These are phyloP conservation scores for Triops longicaudatus DNA, from an alignment of 1,140 invertebrate species.

Conservation along the genomic window DNA sequence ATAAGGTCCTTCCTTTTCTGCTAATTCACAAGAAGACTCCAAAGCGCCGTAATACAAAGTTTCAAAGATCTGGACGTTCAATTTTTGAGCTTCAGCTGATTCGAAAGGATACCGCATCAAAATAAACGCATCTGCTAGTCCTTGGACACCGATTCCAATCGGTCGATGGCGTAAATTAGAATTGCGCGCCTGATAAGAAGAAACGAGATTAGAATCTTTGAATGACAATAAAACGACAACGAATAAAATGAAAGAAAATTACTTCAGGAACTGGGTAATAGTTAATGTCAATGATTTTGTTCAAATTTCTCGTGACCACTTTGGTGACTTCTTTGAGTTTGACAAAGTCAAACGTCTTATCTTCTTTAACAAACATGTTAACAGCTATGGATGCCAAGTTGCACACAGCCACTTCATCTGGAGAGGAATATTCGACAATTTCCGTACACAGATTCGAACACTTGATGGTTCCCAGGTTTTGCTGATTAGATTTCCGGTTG, in stretches of 20 bases:
- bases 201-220: constrained; percentile 16
- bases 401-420: constrained; percentile 94
- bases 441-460: constrained; percentile 98
- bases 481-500: constrained; percentile 95
- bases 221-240: not conserved
- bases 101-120: constrained; percentile 90
- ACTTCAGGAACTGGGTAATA: constrained; percentile 91
- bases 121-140: constrained; percentile 92
- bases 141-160: constrained; percentile 93
- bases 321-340: constrained; percentile 83
- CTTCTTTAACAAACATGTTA: constrained; percentile 82
- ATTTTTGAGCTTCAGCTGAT: constrained; percentile 66
- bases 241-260: constrained; percentile 31
- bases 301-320: constrained; percentile 83
- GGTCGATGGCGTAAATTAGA: constrained; percentile 92
- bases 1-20: constrained; percentile 76
- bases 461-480: constrained; percentile 97
- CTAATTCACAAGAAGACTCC: constrained; percentile 92
- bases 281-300: constrained; percentile 96
- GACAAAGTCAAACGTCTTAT: constrained; percentile 73
- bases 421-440: constrained; percentile 85
- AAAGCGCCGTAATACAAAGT: constrained; percentile 96
- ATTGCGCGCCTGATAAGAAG: constrained; percentile 47
- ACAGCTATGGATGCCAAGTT: constrained; percentile 98
- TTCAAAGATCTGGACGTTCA: constrained; percentile 97